Conservation (phyloP, 2,113 vertebrate genomes). For the Amphilophus citrinellus region DNA sequence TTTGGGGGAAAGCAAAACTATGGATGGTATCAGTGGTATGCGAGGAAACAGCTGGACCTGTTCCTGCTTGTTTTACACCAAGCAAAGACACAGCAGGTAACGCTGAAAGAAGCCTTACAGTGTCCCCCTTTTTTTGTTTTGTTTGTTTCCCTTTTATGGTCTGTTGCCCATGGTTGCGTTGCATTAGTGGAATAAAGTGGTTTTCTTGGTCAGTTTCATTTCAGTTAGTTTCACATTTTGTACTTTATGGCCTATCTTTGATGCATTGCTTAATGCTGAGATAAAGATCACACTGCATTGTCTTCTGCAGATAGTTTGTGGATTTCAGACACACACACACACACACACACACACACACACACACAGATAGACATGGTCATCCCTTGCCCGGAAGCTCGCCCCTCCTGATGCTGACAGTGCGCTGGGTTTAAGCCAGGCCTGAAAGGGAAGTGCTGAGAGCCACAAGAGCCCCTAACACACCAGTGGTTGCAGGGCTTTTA, state of each 20-base stretch:
- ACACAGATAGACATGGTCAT: conserved; percentile 7
- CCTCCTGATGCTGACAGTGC: conserved; percentile 75
- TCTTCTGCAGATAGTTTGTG: not conserved
- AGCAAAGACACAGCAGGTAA: not conserved
- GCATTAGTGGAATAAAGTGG: not conserved
- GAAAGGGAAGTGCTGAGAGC: conserved; percentile 82
- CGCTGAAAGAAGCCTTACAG: not conserved
- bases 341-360: not conserved
- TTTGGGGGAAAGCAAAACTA: conserved; percentile 30
- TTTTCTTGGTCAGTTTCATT: not conserved
- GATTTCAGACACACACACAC: not conserved
- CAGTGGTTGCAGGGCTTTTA: conserved; percentile 59
- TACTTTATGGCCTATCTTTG: not conserved
- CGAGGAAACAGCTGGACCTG: conserved; percentile 49
- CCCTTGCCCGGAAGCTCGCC: conserved; percentile 49
- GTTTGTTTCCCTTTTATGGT: not conserved
- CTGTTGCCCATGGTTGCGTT: not conserved
- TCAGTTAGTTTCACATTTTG: not conserved
- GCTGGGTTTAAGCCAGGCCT: conserved; percentile 74
- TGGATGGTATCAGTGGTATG: conserved; percentile 54
- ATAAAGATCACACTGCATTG: not conserved
- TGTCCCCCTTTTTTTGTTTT: not conserved
- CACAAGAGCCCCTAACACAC: conserved; percentile 54
- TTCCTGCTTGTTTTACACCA: conserved; percentile 42
- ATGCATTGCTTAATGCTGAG: not conserved